These are phyloP conservation scores for Eurystomus gularis DNA, from an alignment of 2,113 vertebrate species.

Conservation along the genomic window DNA sequence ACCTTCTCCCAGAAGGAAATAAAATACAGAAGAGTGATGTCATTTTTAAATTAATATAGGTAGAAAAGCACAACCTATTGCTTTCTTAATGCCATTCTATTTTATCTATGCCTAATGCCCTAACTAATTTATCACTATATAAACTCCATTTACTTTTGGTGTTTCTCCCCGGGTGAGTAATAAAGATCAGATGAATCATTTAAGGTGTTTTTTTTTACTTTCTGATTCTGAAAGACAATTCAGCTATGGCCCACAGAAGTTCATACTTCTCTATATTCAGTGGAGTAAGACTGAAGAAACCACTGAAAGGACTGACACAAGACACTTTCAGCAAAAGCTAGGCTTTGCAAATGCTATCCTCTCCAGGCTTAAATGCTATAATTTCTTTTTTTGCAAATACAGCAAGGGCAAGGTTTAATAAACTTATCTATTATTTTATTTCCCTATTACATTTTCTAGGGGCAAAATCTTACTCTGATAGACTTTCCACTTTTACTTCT, in stretches of 20 bases:
- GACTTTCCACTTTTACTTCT: neutral
- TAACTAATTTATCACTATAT: neutral
- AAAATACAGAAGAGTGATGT: neutral
- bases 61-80: neutral
- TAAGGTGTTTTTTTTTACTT: neutral
- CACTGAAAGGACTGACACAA: neutral
- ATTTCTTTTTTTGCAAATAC: neutral
- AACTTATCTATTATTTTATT: neutral
- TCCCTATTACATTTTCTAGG: neutral
- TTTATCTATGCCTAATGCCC: neutral
- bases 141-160: neutral
- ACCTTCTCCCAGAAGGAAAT: neutral
- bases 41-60: neutral
- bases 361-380: neutral
- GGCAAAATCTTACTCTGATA: neutral
- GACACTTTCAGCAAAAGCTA: neutral
- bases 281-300: neutral
- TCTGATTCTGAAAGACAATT: neutral
- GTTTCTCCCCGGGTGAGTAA: neutral
- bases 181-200: neutral
- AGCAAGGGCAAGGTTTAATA: neutral
- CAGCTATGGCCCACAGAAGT: neutral
- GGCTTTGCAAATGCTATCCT: neutral
- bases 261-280: neutral
- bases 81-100: neutral